Conservation (phyloP, 2,797 vertebrate genomes). For the Notamacropus eugenii region DNA sequence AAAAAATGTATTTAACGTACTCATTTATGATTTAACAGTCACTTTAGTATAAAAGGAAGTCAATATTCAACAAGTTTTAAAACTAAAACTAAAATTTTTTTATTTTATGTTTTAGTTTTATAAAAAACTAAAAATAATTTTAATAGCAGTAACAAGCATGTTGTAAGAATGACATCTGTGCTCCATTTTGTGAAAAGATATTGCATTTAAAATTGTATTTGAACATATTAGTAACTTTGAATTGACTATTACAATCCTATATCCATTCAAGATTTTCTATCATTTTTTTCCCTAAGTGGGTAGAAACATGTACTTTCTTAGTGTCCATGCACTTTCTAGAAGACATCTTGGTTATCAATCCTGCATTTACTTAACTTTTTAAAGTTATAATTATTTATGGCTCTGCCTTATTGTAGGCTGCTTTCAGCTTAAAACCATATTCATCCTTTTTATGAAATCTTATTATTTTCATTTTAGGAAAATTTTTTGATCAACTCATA, state of each 20-base stretch:
- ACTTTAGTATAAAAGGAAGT: neutral
- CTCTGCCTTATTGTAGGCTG: neutral
- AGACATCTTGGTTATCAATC: neutral
- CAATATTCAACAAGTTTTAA: neutral
- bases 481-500: neutral
- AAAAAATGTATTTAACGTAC: neutral
- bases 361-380: neutral
- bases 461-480: neutral
- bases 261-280: neutral
- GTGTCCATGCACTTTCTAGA: neutral
- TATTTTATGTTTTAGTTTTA: no score
- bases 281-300: neutral
- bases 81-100: neutral
- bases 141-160: neutral
- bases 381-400: neutral
- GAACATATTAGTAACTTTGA: neutral
- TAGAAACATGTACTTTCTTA: neutral
- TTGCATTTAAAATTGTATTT: neutral
- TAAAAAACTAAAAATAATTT: neutral
- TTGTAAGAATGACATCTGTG: neutral
- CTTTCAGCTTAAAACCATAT: neutral
- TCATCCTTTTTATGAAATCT: neutral
- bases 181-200: neutral
- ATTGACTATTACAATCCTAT: neutral
- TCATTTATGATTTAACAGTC: neutral